These are phyloP conservation scores for Lobophora halterata DNA, from an alignment of 2,888 invertebrate genomes.

Conservation along the genomic window DNA sequence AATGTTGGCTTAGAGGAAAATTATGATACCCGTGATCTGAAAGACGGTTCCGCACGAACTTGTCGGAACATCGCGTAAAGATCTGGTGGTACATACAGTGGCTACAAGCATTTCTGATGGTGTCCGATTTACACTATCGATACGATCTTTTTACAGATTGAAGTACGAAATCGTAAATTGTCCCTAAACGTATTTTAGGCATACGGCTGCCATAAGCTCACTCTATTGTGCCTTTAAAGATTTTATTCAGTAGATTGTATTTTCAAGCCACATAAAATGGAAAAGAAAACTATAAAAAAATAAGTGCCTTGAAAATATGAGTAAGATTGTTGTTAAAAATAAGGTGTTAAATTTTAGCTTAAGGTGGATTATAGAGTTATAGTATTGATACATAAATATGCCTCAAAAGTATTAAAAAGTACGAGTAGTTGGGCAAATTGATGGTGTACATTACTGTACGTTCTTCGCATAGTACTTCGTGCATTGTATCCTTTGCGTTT, in stretches of 20 bases:
- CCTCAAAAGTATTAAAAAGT: conserved; percentile 78
- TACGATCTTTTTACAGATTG: conserved; percentile 40
- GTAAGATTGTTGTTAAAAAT: conserved; percentile 37
- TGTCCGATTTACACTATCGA: conserved; percentile 39
- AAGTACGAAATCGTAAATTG: conserved; percentile 47
- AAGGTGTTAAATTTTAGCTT: conserved; percentile 61
- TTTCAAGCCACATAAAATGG: conserved; percentile 16
- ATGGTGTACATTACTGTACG: conserved; percentile 77
- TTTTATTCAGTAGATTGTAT: conserved; percentile 36
- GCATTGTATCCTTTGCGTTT: conserved; percentile 74
- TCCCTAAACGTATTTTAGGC: conserved; percentile 56
- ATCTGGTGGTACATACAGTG: conserved; percentile 38
- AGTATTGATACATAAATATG: conserved; percentile 58
- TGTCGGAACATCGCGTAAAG: not conserved
- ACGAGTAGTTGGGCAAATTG: conserved; percentile 65
- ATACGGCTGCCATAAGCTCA: conserved; percentile 67
- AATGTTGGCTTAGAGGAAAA: conserved; percentile 4
- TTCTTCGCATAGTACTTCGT: conserved; percentile 73
- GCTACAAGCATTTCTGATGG: conserved; percentile 63
- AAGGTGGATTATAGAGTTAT: conserved; percentile 61
- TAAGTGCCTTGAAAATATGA: conserved; percentile 32
- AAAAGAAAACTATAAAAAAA: conserved; percentile 17
- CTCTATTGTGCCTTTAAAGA: conserved; percentile 63
- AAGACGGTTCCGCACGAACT: conserved; percentile 1
- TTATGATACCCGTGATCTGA: conserved; percentile 1